These are phyloP conservation scores for Lamellibrachia luymesi DNA, from an alignment of 1,140 invertebrate species.

Conservation along the genomic window DNA sequence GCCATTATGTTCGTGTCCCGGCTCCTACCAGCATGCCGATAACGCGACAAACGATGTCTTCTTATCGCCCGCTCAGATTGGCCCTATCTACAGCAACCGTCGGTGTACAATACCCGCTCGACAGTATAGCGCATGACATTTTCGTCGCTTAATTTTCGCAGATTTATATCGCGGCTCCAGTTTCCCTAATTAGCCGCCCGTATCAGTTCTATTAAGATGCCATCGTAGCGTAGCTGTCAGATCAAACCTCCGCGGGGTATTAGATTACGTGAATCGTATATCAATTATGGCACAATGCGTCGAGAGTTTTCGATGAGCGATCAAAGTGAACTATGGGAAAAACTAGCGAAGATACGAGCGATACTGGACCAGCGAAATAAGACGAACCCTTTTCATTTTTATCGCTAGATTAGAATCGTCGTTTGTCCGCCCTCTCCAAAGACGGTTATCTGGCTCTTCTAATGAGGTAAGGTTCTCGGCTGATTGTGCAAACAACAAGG, in stretches of 20 bases:
- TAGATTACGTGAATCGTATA: not conserved
- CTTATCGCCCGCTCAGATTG: not conserved
- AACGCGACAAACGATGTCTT: not conserved
- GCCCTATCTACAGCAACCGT: not conserved
- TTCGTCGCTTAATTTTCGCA: slow-evolving; percentile 4
- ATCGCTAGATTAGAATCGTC: not conserved
- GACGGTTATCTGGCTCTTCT: not conserved
- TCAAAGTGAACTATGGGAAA: not conserved
- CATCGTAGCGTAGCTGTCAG: not conserved
- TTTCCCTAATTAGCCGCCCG: not conserved
- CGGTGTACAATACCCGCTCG: not conserved
- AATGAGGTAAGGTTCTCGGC: not conserved
- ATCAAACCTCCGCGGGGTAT: not conserved
- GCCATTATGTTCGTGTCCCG: not conserved
- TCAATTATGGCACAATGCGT: not conserved
- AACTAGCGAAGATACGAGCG: not conserved
- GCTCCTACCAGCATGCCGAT: not conserved
- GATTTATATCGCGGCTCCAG: not conserved
- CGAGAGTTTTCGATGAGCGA: not conserved
- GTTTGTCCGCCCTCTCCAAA: not conserved
- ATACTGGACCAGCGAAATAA: not conserved
- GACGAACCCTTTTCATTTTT: not conserved
- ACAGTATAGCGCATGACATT: not conserved
- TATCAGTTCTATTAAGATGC: not conserved
- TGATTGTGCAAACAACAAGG: not conserved